These are phyloP conservation scores for Mimumesa dahlbomi DNA, from an alignment of 2,888 invertebrate genomes.

Conservation along the genomic window DNA sequence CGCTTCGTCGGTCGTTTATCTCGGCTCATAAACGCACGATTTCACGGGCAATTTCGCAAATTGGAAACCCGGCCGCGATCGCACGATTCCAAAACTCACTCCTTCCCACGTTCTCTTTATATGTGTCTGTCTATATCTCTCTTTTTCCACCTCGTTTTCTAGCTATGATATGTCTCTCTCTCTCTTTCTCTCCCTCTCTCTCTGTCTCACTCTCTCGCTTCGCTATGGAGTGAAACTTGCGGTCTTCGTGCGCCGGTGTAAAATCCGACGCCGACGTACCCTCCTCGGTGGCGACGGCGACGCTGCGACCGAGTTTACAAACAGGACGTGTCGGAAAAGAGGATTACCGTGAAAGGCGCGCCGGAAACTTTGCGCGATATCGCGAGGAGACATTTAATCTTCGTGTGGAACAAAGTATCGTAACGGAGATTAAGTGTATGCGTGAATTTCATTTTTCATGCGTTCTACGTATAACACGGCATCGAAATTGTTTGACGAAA, in stretches of 20 bases:
- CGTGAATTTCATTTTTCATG: slow-evolving; percentile 40
- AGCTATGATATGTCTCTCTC: slow-evolving; percentile 24
- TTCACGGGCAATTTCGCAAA: slow-evolving; percentile 73
- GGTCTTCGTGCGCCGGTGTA: slow-evolving; percentile 7
- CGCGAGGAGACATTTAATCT: slow-evolving; percentile 50
- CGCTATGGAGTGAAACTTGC: neutral
- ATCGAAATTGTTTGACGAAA: too few relatives aligned
- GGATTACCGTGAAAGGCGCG: slow-evolving; percentile 49
- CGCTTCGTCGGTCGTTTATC: slow-evolving; percentile 57
- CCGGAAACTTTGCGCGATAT: slow-evolving; percentile 33
- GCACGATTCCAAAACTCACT: slow-evolving; percentile 48
- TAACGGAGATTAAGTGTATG: slow-evolving; percentile 18
- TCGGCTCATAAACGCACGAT: slow-evolving; percentile 72
- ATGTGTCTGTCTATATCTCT: neutral
- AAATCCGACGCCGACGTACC: slow-evolving; percentile 32
- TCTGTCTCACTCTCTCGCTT: neutral
- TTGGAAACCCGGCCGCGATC: slow-evolving; percentile 65
- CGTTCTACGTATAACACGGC: neutral
- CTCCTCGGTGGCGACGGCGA: slow-evolving; percentile 20
- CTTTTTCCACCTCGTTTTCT: neutral
- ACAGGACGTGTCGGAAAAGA: slow-evolving; percentile 46
- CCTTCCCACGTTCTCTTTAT: neutral
- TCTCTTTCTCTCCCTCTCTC: slow-evolving; percentile 2
- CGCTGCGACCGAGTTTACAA: slow-evolving; percentile 47
- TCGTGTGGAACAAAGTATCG: slow-evolving; percentile 36